Evolutionary conservation across 2,797 vertebrate species (phyloP).

Genomic region (Acrossocheilus fasciatus): DNA sequence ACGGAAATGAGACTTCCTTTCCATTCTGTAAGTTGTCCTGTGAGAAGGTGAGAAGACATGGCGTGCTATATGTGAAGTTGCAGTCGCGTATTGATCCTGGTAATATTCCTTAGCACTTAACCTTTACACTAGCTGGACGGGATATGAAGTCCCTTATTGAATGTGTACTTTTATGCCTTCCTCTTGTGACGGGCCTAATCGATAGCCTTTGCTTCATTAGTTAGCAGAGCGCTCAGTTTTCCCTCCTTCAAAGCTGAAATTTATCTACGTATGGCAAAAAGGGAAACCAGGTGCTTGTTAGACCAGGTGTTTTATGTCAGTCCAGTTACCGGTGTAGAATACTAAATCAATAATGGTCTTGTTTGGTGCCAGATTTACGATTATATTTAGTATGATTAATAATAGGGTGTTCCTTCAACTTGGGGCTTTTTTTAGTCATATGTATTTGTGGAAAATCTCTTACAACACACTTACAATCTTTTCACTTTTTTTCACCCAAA

Average conservation of each 20-base stretch:
- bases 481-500: not conserved
- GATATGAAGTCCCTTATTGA: constrained; percentile 86
- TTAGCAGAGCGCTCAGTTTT: constrained; percentile 64
- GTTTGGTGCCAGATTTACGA: constrained; percentile 6
- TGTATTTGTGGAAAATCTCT: not conserved
- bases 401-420: not conserved
- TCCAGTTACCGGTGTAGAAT: constrained; percentile 7
- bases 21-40: constrained; percentile 69
- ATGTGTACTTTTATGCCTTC: constrained; percentile 86
- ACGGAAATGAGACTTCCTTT: constrained; percentile 41
- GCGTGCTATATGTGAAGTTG: constrained; percentile 77
- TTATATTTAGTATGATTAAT: constrained; percentile 2
- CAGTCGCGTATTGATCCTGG: constrained; percentile 82
- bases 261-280: constrained; percentile 53
- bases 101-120: constrained; percentile 86
- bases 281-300: constrained; percentile 53
- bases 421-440: not conserved
- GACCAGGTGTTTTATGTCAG: constrained; percentile 45
- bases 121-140: constrained; percentile 84
- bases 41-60: constrained; percentile 61
- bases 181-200: constrained; percentile 81
- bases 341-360: constrained; percentile 44
- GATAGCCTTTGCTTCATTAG: constrained; percentile 82
- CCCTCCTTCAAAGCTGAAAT: constrained; percentile 62
- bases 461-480: not conserved